A percentile compares a stretch with the other conserved stretches of the same genome.
Conservation (phyloP, 2,797 vertebrate species). For the Melopsittacus undulatus region DNA sequence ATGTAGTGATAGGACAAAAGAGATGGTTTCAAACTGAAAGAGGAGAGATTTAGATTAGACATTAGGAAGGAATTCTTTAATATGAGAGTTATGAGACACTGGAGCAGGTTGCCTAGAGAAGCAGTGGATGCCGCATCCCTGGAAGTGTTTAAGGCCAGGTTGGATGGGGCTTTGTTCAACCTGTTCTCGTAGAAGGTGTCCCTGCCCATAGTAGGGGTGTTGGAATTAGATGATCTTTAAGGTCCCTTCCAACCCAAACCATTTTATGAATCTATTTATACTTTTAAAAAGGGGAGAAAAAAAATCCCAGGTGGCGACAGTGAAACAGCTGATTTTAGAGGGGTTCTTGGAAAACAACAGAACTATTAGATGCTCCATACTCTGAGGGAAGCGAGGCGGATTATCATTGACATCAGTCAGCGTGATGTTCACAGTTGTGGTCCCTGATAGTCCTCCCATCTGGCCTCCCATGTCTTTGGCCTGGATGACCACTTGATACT, state of each 20-base stretch:
- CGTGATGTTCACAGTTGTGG: slow-evolving; percentile 92
- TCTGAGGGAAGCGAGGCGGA: slow-evolving; percentile 93
- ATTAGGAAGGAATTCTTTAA: neutral
- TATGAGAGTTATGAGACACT: neutral
- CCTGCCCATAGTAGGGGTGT: neutral
- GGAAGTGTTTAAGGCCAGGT: neutral
- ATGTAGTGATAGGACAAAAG: neutral
- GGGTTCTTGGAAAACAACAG: neutral
- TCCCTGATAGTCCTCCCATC: slow-evolving; percentile 95
- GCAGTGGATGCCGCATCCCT: neutral
- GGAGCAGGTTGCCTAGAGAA: neutral
- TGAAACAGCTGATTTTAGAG: slow-evolving; percentile 4
- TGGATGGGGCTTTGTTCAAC: neutral
- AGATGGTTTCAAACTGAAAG: neutral
- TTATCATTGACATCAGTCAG: slow-evolving; percentile 95
- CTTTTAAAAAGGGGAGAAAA: neutral
- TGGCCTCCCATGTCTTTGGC: slow-evolving; percentile 99
- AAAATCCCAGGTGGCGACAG: neutral
- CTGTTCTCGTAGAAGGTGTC: neutral
- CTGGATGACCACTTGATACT: slow-evolving; percentile 97
- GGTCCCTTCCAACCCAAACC: neutral
- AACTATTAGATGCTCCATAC: slow-evolving; percentile 76
- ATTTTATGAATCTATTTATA: neutral
- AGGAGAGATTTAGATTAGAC: neutral
- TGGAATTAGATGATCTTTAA: neutral